Evolutionary conservation across 2,113 vertebrate species (phyloP).

Genomic region (Rhea pennata): DNA sequence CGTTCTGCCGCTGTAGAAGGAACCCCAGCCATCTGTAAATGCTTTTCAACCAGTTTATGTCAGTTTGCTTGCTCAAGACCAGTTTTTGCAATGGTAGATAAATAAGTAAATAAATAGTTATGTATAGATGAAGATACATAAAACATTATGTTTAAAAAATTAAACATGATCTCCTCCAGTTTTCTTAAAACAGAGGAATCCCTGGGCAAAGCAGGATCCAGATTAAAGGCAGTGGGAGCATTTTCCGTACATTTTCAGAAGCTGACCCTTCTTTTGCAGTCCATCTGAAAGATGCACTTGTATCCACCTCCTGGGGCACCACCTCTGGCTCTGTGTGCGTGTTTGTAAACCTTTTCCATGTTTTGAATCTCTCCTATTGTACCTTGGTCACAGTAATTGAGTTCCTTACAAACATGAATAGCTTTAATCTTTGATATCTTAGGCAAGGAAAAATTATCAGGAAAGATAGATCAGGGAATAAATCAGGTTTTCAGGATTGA

Average conservation of each 20-base stretch:
- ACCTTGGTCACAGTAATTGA: neutral
- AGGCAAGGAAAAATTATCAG: neutral
- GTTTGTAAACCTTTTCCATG: neutral
- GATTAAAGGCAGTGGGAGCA: neutral
- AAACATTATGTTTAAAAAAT: neutral
- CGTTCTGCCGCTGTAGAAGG: neutral
- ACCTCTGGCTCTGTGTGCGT: fast-evolving
- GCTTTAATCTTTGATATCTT: neutral
- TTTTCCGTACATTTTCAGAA: neutral
- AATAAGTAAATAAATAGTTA: too few species aligned
- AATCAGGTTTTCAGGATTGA: neutral
- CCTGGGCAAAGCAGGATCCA: neutral
- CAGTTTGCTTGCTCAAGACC: neutral
- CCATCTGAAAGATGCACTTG: neutral
- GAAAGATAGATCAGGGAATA: neutral
- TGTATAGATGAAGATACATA: neutral
- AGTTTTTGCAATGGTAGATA: neutral
- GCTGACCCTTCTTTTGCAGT: neutral
- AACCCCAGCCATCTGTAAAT: neutral
- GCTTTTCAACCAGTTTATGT: neutral
- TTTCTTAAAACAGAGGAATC: neutral
- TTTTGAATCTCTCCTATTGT: neutral
- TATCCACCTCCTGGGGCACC: neutral
- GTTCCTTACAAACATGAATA: neutral
- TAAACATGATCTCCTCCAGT: neutral